Base-by-base conservation (phyloP, 2,888 invertebrate species). In the Salpingus planirostris region DNA sequence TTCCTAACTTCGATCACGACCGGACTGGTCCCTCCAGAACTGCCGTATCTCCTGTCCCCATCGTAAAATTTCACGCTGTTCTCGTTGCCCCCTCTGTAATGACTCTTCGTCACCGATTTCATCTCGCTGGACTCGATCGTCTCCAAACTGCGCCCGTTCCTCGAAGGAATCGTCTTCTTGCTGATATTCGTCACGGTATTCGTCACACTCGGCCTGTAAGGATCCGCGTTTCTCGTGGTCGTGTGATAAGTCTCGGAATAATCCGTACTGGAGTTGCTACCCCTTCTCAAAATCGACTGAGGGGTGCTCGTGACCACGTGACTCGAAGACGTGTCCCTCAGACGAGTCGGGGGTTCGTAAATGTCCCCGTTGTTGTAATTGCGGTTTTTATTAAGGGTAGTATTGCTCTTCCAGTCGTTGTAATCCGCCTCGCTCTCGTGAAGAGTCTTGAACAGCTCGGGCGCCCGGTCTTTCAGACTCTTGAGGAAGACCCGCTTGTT, bases 231-330 rank as follows among this genome's bases (percentile, higher is more conserved):
- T 40, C 76, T 71, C 8, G 78, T 77, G 4, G 76, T 75, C 43
- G 79, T 78, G 50, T 78, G 74, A 50, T 78, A 79, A 1, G 80
- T 80, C 60, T 81, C 80, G 1, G 79, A 77, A 56, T 72, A 81
- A 53, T 80, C 80, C 40, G 79, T 80, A 42, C 76, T 77, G 44
- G 76, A 77, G 46, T 74, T 74, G 50, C 76, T 78, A 12, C 78
- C 78, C 31, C 80, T 69, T 33, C 81, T 66, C 26, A 74, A 65
- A 13, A 70, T 65, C 2, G 54, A 44, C 8, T 48, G 44, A 13
- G 33, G 64, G 18, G 18, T 11, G 25, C 2, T 11, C 11, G 22
- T 42, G 33, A 5, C 41, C 52, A 22, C 18, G 18, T 18, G 18
- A n/a, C n/a, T n/a, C n/a, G n/a, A n/a, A n/a, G n/a, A n/a, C 6